These are phyloP conservation scores for Strongylocentrotus purpuratus DNA, from an alignment of 35 echinoderm and acorn worm species.

Conservation along the genomic window DNA sequence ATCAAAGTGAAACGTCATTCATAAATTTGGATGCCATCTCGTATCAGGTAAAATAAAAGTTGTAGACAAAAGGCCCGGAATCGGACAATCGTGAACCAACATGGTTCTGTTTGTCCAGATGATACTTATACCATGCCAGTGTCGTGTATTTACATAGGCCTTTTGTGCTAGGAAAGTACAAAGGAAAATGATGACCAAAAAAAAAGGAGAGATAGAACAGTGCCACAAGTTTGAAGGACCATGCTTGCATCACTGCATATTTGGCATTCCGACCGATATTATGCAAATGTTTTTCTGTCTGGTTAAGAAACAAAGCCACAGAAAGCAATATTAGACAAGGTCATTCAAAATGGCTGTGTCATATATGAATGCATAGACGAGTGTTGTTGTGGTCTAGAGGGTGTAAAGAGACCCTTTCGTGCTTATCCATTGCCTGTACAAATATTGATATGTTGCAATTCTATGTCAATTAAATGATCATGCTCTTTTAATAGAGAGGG, in stretches of 20 bases:
- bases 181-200: not conserved
- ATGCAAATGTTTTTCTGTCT: not conserved
- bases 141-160: not conserved
- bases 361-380: not conserved
- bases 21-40: not conserved
- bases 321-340: not conserved
- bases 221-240: conserved; percentile 7
- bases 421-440: not conserved
- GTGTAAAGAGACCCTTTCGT: not conserved
- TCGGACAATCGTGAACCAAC: not conserved
- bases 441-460: not conserved
- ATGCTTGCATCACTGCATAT: conserved; percentile 38
- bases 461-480: not conserved
- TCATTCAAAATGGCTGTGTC: not conserved
- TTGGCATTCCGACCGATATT: conserved; percentile 8
- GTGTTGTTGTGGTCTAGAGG: not conserved
- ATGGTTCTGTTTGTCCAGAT: not conserved
- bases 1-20: not conserved
- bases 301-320: conserved; percentile 1
- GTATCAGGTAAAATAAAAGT: not conserved
- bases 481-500: too few species aligned
- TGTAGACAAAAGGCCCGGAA: not conserved
- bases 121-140: not conserved
- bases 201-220: not conserved
- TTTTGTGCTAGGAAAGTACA: not conserved